Conservation (phyloP, 2,888 invertebrate species). For the Bellardia pandia region DNA sequence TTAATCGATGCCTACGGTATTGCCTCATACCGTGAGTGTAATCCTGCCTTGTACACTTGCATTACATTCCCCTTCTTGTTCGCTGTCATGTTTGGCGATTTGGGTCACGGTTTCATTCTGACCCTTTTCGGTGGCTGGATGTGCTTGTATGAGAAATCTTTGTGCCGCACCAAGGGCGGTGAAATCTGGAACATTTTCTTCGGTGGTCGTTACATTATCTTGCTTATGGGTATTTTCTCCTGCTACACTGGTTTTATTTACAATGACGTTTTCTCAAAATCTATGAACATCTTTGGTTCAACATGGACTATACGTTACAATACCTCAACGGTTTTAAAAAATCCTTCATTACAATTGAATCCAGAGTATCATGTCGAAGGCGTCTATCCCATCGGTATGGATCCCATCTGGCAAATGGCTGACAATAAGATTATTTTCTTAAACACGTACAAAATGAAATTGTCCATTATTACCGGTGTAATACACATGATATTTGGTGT, state of each 20-base stretch:
- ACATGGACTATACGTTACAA: constrained; percentile 90
- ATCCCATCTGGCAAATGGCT: constrained; percentile 90
- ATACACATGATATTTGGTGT: constrained; percentile 98
- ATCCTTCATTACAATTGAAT: constrained; percentile 86
- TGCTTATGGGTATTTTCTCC: constrained; percentile 98
- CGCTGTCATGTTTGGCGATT: constrained; percentile 98
- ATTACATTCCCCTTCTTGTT: constrained; percentile 98
- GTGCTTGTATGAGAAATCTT: constrained; percentile 91
- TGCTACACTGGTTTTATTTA: constrained; percentile 99
- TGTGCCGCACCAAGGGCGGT: constrained; percentile 89
- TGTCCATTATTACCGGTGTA: constrained; percentile 97
- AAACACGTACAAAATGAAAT: constrained; percentile 98
- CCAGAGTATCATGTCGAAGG: constrained; percentile 85
- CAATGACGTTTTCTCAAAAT: constrained; percentile 98
- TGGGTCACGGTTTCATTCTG: constrained; percentile 95
- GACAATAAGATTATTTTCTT: constrained; percentile 96
- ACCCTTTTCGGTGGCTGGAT: constrained; percentile 92
- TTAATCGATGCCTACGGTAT: constrained; percentile 97
- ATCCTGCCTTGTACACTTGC: constrained; percentile 94
- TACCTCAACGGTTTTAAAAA: constrained; percentile 84
- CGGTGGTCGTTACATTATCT: constrained; percentile 97
- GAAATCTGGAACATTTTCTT: constrained; percentile 99
- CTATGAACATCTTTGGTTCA: constrained; percentile 96
- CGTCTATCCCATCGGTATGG: constrained; percentile 93
- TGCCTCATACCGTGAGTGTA: constrained; percentile 96